Evolutionary conservation across 1,140 invertebrate genomes (phyloP).

Genomic region (Brachionus manjavacas): DNA sequence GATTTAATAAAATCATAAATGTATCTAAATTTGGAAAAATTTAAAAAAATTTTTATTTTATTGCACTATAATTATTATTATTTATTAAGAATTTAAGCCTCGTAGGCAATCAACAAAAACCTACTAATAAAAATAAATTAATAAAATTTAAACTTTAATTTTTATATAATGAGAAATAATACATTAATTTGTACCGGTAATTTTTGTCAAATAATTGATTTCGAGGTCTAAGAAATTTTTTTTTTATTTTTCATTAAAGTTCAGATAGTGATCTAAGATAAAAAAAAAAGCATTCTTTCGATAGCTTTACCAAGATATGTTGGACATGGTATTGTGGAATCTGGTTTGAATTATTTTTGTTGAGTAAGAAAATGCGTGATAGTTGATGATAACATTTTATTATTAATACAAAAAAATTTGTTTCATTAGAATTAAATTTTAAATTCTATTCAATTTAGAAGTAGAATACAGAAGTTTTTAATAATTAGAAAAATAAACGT

Average conservation of each 20-base stretch:
- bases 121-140: too few relatives aligned
- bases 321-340: neutral
- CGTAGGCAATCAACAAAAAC: too few relatives aligned
- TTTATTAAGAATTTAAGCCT: too few relatives aligned
- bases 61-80: too few relatives aligned
- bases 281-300: neutral
- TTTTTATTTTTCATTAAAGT: neutral
- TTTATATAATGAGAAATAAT: too few relatives aligned
- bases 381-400: neutral
- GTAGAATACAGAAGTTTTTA: neutral
- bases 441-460: neutral
- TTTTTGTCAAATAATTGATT: neutral
- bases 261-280: neutral
- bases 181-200: too few relatives aligned
- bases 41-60: too few relatives aligned
- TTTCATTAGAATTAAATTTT: neutral
- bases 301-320: neutral
- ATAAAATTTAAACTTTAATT: too few relatives aligned
- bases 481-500: neutral
- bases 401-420: neutral
- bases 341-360: neutral
- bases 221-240: neutral
- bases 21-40: too few relatives aligned
- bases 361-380: neutral
- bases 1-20: neutral